These are phyloP conservation scores for Sicus ferrugineus DNA, from an alignment of 2,888 invertebrate species.

Conservation along the genomic window DNA sequence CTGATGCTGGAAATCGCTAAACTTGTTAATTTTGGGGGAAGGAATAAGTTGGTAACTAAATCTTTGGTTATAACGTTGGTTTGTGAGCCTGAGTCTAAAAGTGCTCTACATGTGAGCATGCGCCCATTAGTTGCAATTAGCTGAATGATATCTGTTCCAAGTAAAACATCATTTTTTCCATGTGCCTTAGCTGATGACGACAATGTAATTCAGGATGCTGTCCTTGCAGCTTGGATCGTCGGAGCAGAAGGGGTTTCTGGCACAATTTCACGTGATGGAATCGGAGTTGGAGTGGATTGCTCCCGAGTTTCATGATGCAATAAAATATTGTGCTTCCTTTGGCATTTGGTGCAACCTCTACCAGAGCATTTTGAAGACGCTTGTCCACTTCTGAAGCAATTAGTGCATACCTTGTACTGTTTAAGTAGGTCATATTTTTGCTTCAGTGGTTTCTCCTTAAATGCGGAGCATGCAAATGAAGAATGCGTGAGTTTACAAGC, in stretches of 20 bases:
- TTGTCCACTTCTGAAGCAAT: neutral
- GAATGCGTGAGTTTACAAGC: neutral
- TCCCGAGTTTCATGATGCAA: neutral
- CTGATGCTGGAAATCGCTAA: constrained; percentile 1
- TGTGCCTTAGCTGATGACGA: neutral
- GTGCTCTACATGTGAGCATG: neutral
- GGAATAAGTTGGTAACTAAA: neutral
- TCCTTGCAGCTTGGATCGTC: neutral
- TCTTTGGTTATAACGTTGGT: neutral
- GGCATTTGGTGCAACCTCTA: neutral
- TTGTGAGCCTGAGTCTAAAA: neutral
- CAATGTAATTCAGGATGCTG: neutral
- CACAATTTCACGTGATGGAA: neutral
- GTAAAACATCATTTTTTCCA: neutral
- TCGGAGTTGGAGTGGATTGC: neutral
- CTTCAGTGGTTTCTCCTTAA: neutral
- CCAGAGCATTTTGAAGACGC: neutral
- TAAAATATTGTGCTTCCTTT: neutral
- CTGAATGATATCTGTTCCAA: neutral
- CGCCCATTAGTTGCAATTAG: neutral
- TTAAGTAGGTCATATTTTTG: neutral
- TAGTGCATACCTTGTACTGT: neutral
- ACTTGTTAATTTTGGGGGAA: neutral
- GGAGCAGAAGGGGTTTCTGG: neutral
- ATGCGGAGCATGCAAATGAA: neutral